phyloP scores from a whole-genome alignment of 1,140 invertebrate genomes.

The Lutraria rhynchaena region DNA sequence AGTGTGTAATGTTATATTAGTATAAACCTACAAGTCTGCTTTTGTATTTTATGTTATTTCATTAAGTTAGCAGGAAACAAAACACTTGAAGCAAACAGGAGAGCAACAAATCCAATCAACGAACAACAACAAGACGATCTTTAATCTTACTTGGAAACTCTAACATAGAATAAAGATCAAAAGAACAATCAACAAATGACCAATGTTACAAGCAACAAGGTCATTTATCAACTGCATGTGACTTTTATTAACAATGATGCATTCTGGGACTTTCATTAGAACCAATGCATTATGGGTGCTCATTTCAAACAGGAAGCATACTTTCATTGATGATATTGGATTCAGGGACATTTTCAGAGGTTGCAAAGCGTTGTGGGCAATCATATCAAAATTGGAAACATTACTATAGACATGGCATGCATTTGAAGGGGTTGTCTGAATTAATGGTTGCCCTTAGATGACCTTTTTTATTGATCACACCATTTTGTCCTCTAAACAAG shows the following conservation, averaged over 20 bases:
- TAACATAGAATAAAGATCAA: background rate
- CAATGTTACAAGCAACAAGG: constrained; percentile 3
- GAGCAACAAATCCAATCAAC: no score
- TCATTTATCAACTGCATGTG: constrained; percentile 30
- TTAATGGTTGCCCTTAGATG: constrained; percentile 29
- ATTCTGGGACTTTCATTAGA: background rate
- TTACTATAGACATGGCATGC: constrained; percentile 17
- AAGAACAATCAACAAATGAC: constrained; percentile 45
- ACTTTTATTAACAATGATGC: constrained; percentile 51
- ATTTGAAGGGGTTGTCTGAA: constrained; percentile 37
- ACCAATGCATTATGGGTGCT: background rate
- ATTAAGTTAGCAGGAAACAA: no score
- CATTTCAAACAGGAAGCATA: background rate
- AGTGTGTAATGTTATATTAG: no score
- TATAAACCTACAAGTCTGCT: no score
- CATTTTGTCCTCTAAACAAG: constrained; percentile 31
- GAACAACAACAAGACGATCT: no score
- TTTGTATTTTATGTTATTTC: no score
- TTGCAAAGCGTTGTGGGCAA: no score
- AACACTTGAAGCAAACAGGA: no score
- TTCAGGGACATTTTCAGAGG: background rate
- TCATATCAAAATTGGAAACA: constrained; percentile 7
- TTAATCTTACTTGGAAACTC: no score
- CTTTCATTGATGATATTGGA: background rate
- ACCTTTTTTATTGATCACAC: constrained; percentile 17